Conservation (phyloP, 1,140 invertebrate species). For the Glomeris maerens region DNA sequence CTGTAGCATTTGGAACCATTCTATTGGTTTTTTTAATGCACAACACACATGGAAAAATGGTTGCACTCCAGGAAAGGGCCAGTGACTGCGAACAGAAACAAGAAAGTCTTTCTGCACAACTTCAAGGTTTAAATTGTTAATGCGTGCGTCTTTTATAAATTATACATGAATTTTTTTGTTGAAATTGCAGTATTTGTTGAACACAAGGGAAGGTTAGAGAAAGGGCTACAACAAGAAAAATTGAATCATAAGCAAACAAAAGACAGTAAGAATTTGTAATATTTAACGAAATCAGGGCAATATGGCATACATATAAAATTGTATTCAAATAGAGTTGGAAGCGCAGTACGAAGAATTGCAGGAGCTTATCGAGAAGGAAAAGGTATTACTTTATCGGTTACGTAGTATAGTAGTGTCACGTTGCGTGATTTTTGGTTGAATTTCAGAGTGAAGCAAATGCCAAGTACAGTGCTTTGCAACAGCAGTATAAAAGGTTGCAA, state of each 20-base stretch:
- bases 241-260: background rate
- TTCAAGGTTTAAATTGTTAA: slow-evolving; percentile 2
- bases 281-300: too few species aligned
- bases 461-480: background rate
- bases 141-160: too few species aligned
- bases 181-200: background rate
- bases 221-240: slow-evolving; percentile 1
- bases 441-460: background rate
- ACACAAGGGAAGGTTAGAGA: background rate
- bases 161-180: too few species aligned
- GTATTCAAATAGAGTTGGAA: background rate
- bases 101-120: slow-evolving; percentile 3
- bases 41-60: background rate
- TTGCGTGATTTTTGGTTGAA: too few species aligned
- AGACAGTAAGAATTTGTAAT: background rate
- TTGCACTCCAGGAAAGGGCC: background rate
- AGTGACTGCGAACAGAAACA: background rate
- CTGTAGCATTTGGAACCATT: background rate
- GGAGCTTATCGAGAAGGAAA: background rate
- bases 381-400: background rate
- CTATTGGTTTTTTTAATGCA: background rate
- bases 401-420: too few species aligned
- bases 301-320: too few species aligned
- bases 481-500: background rate
- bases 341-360: background rate